Percentiles rank a stretch among this genome's conserved stretches.
phyloP scores from a whole-genome alignment of 2,888 invertebrate genomes.

The Tuta absoluta region DNA sequence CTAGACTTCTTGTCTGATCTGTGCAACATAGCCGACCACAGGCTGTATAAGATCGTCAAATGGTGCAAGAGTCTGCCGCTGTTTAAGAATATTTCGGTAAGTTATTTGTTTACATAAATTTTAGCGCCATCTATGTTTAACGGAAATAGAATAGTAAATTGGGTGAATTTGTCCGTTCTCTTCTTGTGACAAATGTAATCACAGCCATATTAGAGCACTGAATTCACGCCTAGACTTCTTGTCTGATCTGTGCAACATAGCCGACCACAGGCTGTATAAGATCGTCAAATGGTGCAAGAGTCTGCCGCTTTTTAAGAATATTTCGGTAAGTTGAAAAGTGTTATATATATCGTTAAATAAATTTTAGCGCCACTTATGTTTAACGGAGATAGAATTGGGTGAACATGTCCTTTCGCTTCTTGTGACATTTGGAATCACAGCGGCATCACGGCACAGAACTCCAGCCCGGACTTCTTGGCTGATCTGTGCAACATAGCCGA shows the following conservation, averaged over 20 bases:
- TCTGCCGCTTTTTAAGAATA: conserved; percentile 84
- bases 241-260: conserved; percentile 95
- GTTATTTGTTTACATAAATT: conserved; percentile 46
- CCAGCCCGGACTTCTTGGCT: conserved; percentile 90
- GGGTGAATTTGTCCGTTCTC: too few species aligned
- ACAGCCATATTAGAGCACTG: neutral
- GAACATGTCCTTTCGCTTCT: too few species aligned
- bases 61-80: conserved; percentile 99
- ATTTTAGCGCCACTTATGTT: neutral
- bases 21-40: too few species aligned
- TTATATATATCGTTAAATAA: neutral
- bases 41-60: conserved; percentile 98
- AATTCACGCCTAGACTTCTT: conserved; percentile 88
- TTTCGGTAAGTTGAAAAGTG: conserved; percentile 80
- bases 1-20: too few species aligned
- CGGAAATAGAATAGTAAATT: too few species aligned
- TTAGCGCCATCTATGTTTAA: too few species aligned
- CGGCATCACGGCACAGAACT: neutral
- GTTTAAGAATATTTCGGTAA: conserved; percentile 76
- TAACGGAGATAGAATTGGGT: neutral
- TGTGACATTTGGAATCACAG: neutral
- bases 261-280: conserved; percentile 97
- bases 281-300: conserved; percentile 99
- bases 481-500: conserved; percentile 97
- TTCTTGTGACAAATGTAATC: too few species aligned